phyloP scores from a whole-genome alignment of 2,888 invertebrate species.

The Nephrotoma guestfalica region DNA sequence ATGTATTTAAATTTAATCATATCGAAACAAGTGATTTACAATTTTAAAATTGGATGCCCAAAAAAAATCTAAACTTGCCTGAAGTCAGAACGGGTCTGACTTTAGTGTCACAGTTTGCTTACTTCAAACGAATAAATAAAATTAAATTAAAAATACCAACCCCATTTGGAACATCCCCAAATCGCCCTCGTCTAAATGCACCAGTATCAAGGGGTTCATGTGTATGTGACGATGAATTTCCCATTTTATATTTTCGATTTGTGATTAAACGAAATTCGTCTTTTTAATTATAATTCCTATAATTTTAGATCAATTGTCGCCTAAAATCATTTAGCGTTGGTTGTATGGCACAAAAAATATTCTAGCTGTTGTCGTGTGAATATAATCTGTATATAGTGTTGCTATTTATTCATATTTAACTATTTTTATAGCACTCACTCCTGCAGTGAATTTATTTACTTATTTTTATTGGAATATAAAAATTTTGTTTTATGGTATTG shows the following conservation, averaged over 20 bases:
- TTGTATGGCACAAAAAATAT: neutral
- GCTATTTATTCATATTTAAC: neutral
- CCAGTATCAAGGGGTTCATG: constrained; percentile 69
- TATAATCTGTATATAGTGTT: neutral
- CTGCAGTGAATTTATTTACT: neutral
- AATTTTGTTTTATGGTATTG: neutral
- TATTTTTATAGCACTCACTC: neutral
- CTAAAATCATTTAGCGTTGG: neutral
- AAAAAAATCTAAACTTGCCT: neutral
- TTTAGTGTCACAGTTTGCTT: neutral
- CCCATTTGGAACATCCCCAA: constrained; percentile 34
- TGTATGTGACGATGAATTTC: constrained; percentile 68
- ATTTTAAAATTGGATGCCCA: neutral
- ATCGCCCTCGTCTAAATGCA: constrained; percentile 31
- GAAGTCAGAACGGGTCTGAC: neutral
- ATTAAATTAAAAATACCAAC: constrained; percentile 22
- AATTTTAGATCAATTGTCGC: neutral
- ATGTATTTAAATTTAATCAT: neutral
- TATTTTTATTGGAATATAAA: neutral
- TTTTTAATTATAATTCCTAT: neutral
- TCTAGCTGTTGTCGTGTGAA: neutral
- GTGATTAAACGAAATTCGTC: neutral
- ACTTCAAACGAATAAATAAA: neutral
- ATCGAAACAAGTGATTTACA: neutral
- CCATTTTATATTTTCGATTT: constrained; percentile 38